A percentile compares a stretch with the other conserved stretches of the same genome.
phyloP scores from a whole-genome alignment of 2,797 vertebrate genomes.

The Lutjanus argentimaculatus region DNA sequence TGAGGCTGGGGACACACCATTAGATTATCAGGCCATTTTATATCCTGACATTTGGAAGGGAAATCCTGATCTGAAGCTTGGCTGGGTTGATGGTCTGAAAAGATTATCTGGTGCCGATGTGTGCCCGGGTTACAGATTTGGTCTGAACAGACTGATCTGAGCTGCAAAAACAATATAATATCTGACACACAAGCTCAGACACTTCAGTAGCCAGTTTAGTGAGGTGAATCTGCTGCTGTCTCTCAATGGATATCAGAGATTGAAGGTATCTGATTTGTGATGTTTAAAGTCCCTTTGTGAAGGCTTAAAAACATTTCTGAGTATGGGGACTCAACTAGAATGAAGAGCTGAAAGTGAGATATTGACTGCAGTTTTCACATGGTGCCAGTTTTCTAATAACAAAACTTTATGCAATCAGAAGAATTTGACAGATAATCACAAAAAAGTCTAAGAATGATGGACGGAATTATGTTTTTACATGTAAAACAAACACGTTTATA shows the following conservation, averaged over 20 bases:
- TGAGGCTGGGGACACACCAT: constrained; percentile 28
- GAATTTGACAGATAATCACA: neutral
- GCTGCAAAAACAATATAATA: constrained; percentile 1
- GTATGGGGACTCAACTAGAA: neutral
- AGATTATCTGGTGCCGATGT: constrained; percentile 52
- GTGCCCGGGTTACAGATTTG: constrained; percentile 45
- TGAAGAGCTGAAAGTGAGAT: neutral
- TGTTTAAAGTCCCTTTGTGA: neutral
- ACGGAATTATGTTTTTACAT: neutral
- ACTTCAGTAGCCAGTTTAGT: neutral
- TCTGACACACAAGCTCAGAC: neutral
- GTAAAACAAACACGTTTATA: neutral
- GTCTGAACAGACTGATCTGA: neutral
- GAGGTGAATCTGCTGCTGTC: neutral
- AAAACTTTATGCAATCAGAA: neutral
- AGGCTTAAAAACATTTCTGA: neutral
- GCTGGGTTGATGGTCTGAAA: constrained; percentile 44
- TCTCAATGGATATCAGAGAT: constrained; percentile 8
- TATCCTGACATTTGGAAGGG: constrained; percentile 55
- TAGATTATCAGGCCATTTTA: constrained; percentile 55
- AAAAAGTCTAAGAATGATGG: neutral
- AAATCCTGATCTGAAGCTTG: constrained; percentile 54
- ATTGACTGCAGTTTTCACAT: neutral
- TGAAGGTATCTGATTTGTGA: neutral
- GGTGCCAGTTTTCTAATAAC: too few species aligned